Percentiles rank a stretch among this genome's conserved stretches.
These are phyloP conservation scores for Drosophila ficusphila DNA, from an alignment of 1,140 invertebrate genomes.

Conservation along the genomic window DNA sequence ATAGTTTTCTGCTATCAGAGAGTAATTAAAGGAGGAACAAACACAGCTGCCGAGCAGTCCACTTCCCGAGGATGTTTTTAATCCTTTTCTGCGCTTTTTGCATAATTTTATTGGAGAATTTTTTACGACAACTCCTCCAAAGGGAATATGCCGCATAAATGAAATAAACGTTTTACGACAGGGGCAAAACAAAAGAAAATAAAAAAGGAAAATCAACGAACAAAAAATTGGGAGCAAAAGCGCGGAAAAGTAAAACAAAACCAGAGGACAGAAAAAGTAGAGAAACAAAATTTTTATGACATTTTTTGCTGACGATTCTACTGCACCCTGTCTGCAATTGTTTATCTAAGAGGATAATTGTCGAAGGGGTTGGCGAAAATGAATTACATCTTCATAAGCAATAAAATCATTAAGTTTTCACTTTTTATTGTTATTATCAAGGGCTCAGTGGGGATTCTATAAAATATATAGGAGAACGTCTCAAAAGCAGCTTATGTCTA, in stretches of 20 bases:
- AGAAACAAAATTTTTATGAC: slow-evolving; percentile 55
- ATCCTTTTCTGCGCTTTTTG: slow-evolving; percentile 69
- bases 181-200: slow-evolving; percentile 40
- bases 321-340: slow-evolving; percentile 59
- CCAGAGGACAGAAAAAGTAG: slow-evolving; percentile 26
- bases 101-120: slow-evolving; percentile 70
- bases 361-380: slow-evolving; percentile 71
- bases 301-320: slow-evolving; percentile 25
- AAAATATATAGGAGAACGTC: slow-evolving; percentile 21
- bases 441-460: not conserved
- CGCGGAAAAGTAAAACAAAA: slow-evolving; percentile 73
- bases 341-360: slow-evolving; percentile 80
- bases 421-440: slow-evolving; percentile 59
- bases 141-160: slow-evolving; percentile 76
- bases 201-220: slow-evolving; percentile 47
- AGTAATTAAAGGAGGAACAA: slow-evolving; percentile 73
- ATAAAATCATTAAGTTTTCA: slow-evolving; percentile 79
- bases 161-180: slow-evolving; percentile 80
- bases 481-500: slow-evolving; percentile 37
- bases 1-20: slow-evolving; percentile 65
- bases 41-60: slow-evolving; percentile 47
- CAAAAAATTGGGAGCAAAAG: slow-evolving; percentile 61
- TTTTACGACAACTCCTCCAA: slow-evolving; percentile 69
- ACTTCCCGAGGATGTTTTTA: slow-evolving; percentile 66
- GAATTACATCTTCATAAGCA: slow-evolving; percentile 81